Conservation (phyloP, 92 coral and sea anemone genomes). For the Virgularia gustaviana region DNA sequence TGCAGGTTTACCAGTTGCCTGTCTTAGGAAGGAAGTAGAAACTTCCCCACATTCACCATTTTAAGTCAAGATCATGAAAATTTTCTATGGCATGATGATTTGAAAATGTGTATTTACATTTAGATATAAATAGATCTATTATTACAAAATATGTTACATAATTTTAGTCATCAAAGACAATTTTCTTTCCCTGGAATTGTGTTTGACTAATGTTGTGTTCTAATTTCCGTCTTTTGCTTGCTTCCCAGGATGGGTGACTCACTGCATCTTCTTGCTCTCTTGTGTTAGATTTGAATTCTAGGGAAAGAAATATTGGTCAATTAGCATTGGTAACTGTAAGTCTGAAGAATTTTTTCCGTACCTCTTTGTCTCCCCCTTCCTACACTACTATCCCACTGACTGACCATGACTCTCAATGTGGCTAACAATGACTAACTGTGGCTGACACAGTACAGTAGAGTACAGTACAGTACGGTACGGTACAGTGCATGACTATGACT, state of each 20-base stretch:
- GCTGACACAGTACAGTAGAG: no score
- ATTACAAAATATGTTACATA: neutral
- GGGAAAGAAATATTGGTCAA: no score
- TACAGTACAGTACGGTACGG: no score
- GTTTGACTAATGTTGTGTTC: conserved; percentile 60
- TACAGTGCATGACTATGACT: no score
- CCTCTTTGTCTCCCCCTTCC: no score
- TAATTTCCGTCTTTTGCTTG: conserved; percentile 69
- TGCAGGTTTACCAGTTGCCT: conserved; percentile 21
- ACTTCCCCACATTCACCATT: neutral
- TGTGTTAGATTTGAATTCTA: no score
- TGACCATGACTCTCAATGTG: no score
- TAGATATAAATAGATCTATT: neutral
- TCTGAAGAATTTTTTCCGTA: no score
- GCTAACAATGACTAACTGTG: no score
- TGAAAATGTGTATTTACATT: neutral
- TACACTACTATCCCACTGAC: no score
- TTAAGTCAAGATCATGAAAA: neutral
- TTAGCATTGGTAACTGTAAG: no score
- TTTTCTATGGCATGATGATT: neutral
- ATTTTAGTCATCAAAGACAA: conserved; percentile 64
- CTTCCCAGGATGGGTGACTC: conserved; percentile 93
- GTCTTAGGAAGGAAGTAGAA: conserved; percentile 13
- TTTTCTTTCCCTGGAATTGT: conserved; percentile 80
- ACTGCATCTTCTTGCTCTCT: conserved; percentile 1